Conservation (phyloP, 2,113 vertebrate species). For the Lophura nycthemera region DNA sequence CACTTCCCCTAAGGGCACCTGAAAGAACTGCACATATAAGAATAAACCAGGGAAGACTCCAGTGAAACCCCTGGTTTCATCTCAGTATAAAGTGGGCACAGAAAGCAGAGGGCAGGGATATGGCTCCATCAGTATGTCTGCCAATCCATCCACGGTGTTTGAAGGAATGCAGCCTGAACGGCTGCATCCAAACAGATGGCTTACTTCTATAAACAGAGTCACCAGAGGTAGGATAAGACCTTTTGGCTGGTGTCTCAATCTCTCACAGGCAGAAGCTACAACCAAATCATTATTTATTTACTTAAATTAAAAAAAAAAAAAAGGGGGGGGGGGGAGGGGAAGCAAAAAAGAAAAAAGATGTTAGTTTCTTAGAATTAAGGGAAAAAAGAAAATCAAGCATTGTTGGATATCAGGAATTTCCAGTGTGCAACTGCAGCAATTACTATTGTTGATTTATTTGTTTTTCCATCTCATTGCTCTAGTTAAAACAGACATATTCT, state of each 20-base stretch:
- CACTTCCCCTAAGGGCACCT: background rate
- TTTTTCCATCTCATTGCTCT: background rate
- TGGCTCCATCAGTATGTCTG: accelerated
- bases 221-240: background rate
- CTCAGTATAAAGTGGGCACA: background rate
- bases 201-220: background rate
- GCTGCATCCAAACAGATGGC: background rate
- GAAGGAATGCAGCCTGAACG: background rate
- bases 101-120: background rate
- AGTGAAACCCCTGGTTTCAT: background rate
- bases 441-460: background rate
- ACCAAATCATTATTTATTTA: background rate
- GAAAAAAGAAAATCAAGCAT: background rate
- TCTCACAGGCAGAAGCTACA: background rate
- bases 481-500: background rate
- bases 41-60: background rate
- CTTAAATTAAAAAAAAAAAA: background rate
- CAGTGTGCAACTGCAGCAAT: background rate
- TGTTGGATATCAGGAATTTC: background rate
- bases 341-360: too few relatives aligned
- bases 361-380: background rate
- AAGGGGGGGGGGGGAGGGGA: too few relatives aligned
- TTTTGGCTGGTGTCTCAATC: background rate
- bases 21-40: background rate
- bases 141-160: accelerated